Evolutionary conservation across 2,888 invertebrate species (phyloP).

Genomic region (Ichneumon xanthorius): DNA sequence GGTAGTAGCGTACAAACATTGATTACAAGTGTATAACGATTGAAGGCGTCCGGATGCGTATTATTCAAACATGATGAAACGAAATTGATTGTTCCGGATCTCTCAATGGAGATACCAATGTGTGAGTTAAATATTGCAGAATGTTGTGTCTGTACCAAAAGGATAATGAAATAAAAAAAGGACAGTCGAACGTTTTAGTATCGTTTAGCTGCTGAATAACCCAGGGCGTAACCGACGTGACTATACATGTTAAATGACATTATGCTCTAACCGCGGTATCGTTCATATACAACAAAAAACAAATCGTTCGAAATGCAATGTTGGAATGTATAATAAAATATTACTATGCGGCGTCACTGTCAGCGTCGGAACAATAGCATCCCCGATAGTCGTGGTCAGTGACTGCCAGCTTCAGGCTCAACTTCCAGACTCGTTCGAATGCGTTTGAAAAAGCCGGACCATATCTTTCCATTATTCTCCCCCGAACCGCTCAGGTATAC

Average conservation of each 20-base stretch:
- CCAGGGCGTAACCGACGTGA: neutral
- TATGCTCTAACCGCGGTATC: neutral
- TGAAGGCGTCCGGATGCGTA: neutral
- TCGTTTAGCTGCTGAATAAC: neutral
- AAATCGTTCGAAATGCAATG: neutral
- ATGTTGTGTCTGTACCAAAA: neutral
- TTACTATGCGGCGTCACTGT: neutral
- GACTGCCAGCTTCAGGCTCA: neutral
- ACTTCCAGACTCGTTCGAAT: constrained; percentile 1
- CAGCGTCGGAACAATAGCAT: neutral
- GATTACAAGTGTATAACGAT: constrained; percentile 10
- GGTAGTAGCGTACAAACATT: neutral
- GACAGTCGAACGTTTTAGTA: neutral
- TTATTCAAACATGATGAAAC: constrained; percentile 3
- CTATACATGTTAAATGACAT: neutral
- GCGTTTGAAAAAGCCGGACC: neutral
- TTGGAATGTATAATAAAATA: neutral
- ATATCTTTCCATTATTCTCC: constrained; percentile 16
- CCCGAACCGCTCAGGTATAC: constrained; percentile 14
- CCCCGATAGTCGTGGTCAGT: constrained; percentile 12
- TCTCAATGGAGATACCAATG: neutral
- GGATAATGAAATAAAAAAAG: neutral
- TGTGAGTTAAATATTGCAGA: constrained; percentile 8
- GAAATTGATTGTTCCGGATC: neutral
- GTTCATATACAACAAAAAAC: neutral